Base-by-base conservation (phyloP, 1,140 invertebrate species). In the Euura saliciscinereae region DNA sequence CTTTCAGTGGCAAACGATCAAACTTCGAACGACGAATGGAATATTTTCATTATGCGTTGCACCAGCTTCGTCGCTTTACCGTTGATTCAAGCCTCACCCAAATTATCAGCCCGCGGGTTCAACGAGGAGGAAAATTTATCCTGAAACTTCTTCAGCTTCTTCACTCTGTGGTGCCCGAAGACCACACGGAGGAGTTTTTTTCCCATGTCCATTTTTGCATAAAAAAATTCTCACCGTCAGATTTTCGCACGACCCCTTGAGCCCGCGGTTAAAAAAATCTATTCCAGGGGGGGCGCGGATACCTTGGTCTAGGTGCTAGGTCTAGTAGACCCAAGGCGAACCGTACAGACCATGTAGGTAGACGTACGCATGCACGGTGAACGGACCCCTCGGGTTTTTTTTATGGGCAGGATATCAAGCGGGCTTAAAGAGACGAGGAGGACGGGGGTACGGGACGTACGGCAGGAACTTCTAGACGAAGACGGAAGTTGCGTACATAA, bases 191-290 rank as follows among this genome's bases (percentile, higher is more conserved):
- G 13, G 43, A 68, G 11, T 7, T 85, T 86, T 84, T 86, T 87
- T 86, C 86, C 85, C 85, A 86, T 87, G 85, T 86, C 83, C 85
- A 83, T 81, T 85, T 83, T 85, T 82, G 83, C 83, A 85, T 85
- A 84, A 87, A 86, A 86, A 86, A 86, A 82, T 86, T 86, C 85
- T 85, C 85, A 87, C 82, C 83, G 76, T 77, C 69, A 46, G 70
- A 77, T 77, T 85, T 86, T 86, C 85, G 83, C 85, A 85, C 86
- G 82, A 81, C 68, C 71, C 59, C 66, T 71, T 42, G 67, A 43
- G 44, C 13, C 11, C 45, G 68, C 43, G 42, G 42, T 46, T 42
- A 45, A 69, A 70, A 66, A 71, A 75, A 46, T 69, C 10, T 69
- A 69, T 69, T 69, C 68, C 68, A 13, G 66, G 45, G 68, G 68